These are phyloP conservation scores for Pseudorasbora parva DNA, from an alignment of 2,113 vertebrate genomes.

Conservation along the genomic window DNA sequence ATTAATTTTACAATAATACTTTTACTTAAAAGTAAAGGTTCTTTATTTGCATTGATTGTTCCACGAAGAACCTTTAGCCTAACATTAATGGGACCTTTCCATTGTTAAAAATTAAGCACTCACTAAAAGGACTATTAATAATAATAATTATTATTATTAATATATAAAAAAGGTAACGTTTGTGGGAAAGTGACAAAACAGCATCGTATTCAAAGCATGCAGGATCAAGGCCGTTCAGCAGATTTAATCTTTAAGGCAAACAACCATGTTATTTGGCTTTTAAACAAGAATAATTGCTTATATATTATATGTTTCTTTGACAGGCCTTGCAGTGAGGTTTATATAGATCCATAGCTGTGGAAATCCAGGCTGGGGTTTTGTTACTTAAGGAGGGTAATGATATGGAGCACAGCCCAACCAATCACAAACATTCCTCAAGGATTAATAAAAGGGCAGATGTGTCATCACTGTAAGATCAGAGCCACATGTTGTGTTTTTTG, in stretches of 20 bases:
- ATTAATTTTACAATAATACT: background rate
- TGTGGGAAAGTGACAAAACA: background rate
- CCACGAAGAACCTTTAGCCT: no score
- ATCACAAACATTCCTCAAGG: conserved; percentile 62
- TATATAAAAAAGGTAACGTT: background rate
- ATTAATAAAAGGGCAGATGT: conserved; percentile 65
- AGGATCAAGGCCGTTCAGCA: background rate
- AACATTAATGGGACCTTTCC: no score
- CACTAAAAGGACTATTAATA: no score
- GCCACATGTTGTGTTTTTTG: conserved; percentile 70
- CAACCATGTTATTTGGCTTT: conserved; percentile 12
- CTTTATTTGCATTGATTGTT: no score
- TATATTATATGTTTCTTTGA: conserved; percentile 35
- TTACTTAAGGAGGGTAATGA: conserved; percentile 39
- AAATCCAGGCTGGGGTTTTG: conserved; percentile 22
- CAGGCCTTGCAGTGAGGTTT: background rate
- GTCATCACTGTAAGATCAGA: conserved; percentile 67
- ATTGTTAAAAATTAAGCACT: background rate
- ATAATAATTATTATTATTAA: background rate
- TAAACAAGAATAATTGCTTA: conserved; percentile 30
- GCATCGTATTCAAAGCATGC: background rate
- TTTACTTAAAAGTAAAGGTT: no score
- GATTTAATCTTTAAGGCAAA: conserved; percentile 14
- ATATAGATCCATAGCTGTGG: background rate
- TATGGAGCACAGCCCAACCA: conserved; percentile 39